A percentile compares a stretch with the other conserved stretches of the same genome.
These are phyloP conservation scores for Falco berigora DNA, from an alignment of 2,797 vertebrate species.

Conservation along the genomic window DNA sequence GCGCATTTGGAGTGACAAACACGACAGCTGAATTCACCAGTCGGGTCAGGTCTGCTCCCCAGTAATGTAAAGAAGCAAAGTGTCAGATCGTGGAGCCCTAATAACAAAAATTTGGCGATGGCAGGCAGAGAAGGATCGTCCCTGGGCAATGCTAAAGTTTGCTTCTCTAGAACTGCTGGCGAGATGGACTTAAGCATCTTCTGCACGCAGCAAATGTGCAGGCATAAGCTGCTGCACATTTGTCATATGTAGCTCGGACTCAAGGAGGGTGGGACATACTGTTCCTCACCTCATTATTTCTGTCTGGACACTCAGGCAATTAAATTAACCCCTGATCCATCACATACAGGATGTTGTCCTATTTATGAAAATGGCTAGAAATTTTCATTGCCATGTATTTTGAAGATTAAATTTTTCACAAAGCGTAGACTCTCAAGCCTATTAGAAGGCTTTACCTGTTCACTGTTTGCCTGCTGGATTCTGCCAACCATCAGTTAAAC, in stretches of 20 bases:
- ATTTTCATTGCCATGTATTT: not conserved
- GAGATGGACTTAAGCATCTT: not conserved
- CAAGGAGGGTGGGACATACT: not conserved
- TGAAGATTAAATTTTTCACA: not conserved
- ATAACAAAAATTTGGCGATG: fast-evolving
- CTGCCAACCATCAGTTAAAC: not conserved
- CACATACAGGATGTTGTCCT: not conserved
- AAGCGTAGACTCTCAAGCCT: not conserved
- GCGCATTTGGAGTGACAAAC: not conserved
- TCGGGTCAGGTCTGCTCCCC: not conserved
- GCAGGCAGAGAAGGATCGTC: not conserved
- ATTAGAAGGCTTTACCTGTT: not conserved
- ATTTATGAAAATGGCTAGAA: not conserved
- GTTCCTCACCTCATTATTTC: not conserved
- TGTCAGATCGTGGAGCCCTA: fast-evolving
- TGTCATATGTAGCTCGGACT: fast-evolving
- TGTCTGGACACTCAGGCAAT: not conserved
- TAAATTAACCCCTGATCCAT: not conserved
- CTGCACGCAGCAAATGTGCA: not conserved
- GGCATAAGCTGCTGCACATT: not conserved
- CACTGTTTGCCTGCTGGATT: not conserved
- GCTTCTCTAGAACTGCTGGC: fast-evolving
- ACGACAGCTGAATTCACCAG: fast-evolving
- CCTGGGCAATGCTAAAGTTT: not conserved
- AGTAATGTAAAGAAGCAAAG: fast-evolving